These are phyloP conservation scores for Aproaerema taeniolella DNA, from an alignment of 2,888 invertebrate genomes.

Conservation along the genomic window DNA sequence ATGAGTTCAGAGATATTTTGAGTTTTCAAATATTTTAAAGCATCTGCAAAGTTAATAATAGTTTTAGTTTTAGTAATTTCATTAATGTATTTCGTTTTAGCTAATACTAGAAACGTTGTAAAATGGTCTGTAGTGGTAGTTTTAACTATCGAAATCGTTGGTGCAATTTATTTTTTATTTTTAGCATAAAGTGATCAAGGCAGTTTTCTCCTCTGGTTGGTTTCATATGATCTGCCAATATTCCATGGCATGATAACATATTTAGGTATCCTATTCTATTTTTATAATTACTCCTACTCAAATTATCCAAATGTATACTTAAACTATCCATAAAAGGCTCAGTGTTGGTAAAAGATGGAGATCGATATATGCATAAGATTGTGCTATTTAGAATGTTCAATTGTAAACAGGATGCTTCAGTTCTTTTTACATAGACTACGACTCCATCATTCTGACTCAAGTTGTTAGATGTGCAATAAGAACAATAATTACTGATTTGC, in stretches of 20 bases:
- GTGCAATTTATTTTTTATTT: conserved; percentile 1
- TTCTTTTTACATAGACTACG: background rate
- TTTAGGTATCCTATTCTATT: background rate
- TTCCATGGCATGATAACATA: background rate
- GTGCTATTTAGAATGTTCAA: background rate
- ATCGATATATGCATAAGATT: background rate
- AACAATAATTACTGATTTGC: background rate
- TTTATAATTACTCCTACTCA: background rate
- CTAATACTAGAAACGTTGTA: background rate
- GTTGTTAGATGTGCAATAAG: background rate
- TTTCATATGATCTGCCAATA: background rate
- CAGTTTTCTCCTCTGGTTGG: background rate
- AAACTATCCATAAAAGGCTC: background rate
- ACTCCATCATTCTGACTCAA: background rate
- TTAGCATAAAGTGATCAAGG: conserved; percentile 3
- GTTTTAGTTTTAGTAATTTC: background rate
- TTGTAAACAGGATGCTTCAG: background rate
- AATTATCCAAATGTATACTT: background rate
- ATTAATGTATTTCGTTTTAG: background rate
- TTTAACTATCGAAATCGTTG: background rate
- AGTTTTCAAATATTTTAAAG: background rate
- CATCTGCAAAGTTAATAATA: background rate
- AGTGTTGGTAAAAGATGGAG: background rate
- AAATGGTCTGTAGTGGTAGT: background rate
- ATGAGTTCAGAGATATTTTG: background rate